Evolutionary conservation across 2,888 invertebrate genomes (phyloP).

Genomic region (Graphium colonna): DNA sequence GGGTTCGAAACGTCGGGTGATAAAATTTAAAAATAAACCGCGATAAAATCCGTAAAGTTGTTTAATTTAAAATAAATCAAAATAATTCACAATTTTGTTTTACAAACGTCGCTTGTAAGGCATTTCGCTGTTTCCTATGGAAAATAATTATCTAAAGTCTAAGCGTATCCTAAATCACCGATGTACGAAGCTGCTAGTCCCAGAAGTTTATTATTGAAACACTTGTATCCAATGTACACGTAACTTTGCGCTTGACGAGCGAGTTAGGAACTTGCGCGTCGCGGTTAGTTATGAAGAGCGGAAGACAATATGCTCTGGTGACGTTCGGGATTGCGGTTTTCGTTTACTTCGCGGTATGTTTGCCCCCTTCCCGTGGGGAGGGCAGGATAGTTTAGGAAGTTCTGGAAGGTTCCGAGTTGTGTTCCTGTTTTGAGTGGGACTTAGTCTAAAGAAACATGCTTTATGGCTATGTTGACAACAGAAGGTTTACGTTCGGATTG

Average conservation of each 20-base stretch:
- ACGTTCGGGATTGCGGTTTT: conserved; percentile 4
- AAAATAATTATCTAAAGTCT: no score
- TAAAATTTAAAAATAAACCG: no score
- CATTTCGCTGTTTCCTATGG: no score
- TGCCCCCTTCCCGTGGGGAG: background rate
- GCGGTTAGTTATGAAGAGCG: conserved; percentile 20
- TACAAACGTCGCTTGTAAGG: no score
- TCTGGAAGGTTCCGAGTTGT: background rate
- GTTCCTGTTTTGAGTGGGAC: no score
- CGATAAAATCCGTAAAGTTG: no score
- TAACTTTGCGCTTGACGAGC: conserved; percentile 23
- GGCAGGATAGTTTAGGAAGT: background rate
- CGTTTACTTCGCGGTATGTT: background rate
- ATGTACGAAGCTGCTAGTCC: conserved; percentile 19
- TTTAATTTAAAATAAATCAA: no score
- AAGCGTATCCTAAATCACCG: conserved; percentile 20
- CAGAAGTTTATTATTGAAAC: conserved; percentile 21
- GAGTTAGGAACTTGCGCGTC: conserved; percentile 22
- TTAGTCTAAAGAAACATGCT: no score
- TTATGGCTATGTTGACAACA: no score
- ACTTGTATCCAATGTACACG: conserved; percentile 22
- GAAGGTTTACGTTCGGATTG: no score
- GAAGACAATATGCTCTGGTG: conserved; percentile 18
- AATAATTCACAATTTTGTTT: no score
- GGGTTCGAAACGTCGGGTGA: no score